phyloP scores from a whole-genome alignment of 2,797 vertebrate species.

The Crocidura indochinensis region DNA sequence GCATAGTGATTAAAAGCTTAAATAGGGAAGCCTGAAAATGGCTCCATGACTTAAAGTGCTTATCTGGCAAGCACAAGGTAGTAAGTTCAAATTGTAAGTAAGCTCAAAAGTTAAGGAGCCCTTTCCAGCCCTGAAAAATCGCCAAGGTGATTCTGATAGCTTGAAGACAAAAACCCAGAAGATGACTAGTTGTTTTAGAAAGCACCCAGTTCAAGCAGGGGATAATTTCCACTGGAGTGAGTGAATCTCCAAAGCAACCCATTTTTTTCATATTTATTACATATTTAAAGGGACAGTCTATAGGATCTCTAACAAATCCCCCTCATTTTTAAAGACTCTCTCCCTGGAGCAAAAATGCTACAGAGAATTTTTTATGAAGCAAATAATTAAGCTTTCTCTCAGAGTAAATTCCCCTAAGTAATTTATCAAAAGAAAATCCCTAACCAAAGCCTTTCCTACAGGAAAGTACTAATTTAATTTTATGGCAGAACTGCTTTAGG shows the following conservation, averaged over 20 bases:
- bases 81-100: too few species aligned
- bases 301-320: constrained; percentile 19
- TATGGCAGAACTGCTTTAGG: constrained; percentile 55
- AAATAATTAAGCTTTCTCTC: constrained; percentile 75
- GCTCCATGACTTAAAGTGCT: too few species aligned
- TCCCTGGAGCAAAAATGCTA: constrained; percentile 64
- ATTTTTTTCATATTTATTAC: constrained; percentile 44
- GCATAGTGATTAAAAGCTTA: not conserved
- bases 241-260: too few species aligned
- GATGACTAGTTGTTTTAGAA: too few species aligned
- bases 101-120: too few species aligned
- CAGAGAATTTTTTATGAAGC: constrained; percentile 64
- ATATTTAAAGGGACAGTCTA: not conserved
- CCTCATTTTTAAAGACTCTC: constrained; percentile 61
- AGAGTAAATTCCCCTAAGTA: constrained; percentile 73
- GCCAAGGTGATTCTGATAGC: too few species aligned
- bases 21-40: not conserved
- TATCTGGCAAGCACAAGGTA: too few species aligned
- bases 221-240: too few species aligned
- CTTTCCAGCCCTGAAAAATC: not conserved
- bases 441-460: constrained; percentile 56
- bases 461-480: constrained; percentile 75
- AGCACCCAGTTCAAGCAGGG: too few species aligned
- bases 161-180: too few species aligned
- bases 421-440: constrained; percentile 73